These are phyloP conservation scores for Epistrophella euchroma DNA, from an alignment of 2,888 invertebrate genomes.

Conservation along the genomic window DNA sequence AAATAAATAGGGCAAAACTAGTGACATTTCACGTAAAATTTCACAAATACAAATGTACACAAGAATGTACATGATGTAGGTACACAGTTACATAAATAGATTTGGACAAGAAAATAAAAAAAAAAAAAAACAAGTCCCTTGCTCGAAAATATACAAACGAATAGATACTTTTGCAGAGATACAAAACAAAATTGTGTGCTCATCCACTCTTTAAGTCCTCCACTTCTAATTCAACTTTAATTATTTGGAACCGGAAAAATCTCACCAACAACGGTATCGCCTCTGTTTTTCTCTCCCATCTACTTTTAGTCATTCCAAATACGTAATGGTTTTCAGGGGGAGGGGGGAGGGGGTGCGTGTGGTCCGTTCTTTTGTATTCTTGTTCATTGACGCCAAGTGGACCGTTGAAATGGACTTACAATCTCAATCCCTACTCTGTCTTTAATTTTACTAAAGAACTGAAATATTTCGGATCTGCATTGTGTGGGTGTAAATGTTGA, in stretches of 20 bases:
- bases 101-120: background rate
- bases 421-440: background rate
- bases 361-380: constrained; percentile 48
- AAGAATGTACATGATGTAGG: background rate
- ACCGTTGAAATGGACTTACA: constrained; percentile 58
- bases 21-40: constrained; percentile 62
- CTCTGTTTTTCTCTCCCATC: background rate
- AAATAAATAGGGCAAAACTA: constrained; percentile 66
- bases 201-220: constrained; percentile 47
- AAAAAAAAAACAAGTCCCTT: background rate
- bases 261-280: constrained; percentile 12
- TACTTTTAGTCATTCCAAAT: background rate
- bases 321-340: background rate
- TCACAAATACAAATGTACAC: constrained; percentile 46
- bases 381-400: constrained; percentile 65
- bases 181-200: constrained; percentile 46
- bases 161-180: constrained; percentile 23
- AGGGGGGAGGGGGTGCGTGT: constrained; percentile 29
- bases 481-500: constrained; percentile 3
- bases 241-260: constrained; percentile 66
- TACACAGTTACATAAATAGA: background rate
- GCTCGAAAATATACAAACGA: background rate
- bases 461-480: background rate
- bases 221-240: constrained; percentile 69
- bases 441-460: background rate